A percentile compares a stretch with the other conserved stretches of the same genome.
Conservation (phyloP, 2,888 invertebrate species). For the Synanthedon myopaeformis region DNA sequence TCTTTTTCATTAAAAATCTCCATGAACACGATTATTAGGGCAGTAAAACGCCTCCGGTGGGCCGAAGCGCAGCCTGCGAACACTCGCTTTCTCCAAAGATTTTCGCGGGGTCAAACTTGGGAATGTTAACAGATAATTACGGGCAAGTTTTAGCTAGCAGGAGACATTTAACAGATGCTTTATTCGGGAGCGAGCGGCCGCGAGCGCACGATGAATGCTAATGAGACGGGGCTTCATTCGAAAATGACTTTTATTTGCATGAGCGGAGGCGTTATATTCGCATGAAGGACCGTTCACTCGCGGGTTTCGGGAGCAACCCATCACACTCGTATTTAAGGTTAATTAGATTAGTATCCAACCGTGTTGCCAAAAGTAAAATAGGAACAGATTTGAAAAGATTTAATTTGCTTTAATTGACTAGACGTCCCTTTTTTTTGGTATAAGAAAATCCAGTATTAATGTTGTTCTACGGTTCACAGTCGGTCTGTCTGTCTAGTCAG, state of each 20-base stretch:
- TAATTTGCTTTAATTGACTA: conserved; percentile 2
- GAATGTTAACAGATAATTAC: conserved; percentile 71
- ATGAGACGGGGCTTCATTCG: conserved; percentile 38
- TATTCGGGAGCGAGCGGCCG: conserved; percentile 62
- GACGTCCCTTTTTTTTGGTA: background rate
- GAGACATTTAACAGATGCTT: conserved; percentile 71
- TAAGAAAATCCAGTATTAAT: background rate
- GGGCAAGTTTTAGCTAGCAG: conserved; percentile 65
- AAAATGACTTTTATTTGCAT: conserved; percentile 32
- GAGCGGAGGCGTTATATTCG: conserved; percentile 30
- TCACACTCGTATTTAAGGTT: conserved; percentile 67
- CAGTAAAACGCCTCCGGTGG: conserved; percentile 64
- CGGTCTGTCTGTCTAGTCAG: conserved; percentile 15
- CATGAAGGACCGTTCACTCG: conserved; percentile 10
- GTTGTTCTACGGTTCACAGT: background rate
- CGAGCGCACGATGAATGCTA: conserved; percentile 67
- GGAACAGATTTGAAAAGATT: conserved; percentile 26
- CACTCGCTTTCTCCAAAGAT: conserved; percentile 50
- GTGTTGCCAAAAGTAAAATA: conserved; percentile 40
- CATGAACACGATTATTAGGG: conserved; percentile 65
- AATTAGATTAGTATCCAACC: conserved; percentile 65
- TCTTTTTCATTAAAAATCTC: conserved; percentile 70
- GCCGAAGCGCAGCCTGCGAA: conserved; percentile 39
- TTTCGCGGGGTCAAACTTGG: conserved; percentile 67
- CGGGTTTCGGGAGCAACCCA: conserved; percentile 49